Evolutionary conservation across 2,888 invertebrate species (phyloP), one percentile per base, ranked within the genome.

Genomic region (Hydrotaea cyrtoneurina): DNA sequence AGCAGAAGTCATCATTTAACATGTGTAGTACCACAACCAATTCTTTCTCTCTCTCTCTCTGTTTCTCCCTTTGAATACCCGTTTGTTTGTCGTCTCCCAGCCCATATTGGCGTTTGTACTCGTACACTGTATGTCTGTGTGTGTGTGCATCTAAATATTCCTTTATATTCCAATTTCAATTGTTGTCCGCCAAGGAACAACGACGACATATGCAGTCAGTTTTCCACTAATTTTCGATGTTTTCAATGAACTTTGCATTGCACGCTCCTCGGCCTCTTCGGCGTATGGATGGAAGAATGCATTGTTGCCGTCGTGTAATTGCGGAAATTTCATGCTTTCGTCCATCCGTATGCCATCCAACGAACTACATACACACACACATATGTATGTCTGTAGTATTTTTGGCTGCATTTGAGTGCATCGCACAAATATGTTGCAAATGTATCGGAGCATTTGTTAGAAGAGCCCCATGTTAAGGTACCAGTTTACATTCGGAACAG

Each of bases 321-420:
- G 80, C 80, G 80, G 83, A 83, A 83, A 80, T 83, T 82, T 82
- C 78, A 79, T 82, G 82, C 78, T 69, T 75, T 78, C 75, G n/a
- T n/a, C n/a, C n/a, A n/a, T n/a, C n/a, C 53, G 19, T 15, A 53
- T 46, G 53, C 69, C 69, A 77, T 77, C 80, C 80, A 73, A 57
- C 73, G 11, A 53, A 50, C n/a, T n/a, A 73, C 83, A 80, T 83
- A 77, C 15, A 13, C 13, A 43, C 43, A 43, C 13, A 43, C 43
- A 43, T 43, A 8, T 2, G 13, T 43, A 43, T 8, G 43, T 43
- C 10, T 43, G 43, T 50, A 50, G 15, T n/a, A 50, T 50, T 15
- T 50, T 15, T 50, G 1, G 39, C 11, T 39, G 39, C 39, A 31
- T 31, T 31, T 39, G 39, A 39, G 7, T 39, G 39, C 13, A 39